Base-by-base conservation (phyloP, 2,113 vertebrate species). In the Caloenas nicobarica region DNA sequence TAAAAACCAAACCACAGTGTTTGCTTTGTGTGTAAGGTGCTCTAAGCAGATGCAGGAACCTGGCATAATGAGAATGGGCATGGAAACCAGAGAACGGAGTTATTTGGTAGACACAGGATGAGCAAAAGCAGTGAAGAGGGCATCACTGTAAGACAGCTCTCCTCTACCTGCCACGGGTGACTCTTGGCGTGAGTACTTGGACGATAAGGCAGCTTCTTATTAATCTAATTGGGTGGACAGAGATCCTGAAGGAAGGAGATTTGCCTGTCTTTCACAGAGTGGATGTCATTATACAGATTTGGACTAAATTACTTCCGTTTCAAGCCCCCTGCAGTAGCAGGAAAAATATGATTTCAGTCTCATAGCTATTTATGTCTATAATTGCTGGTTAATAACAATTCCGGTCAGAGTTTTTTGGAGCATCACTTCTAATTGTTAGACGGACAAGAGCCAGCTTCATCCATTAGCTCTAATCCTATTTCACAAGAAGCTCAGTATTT, bases 351-450 rank as follows among this genome's bases (percentile, higher is more conserved):
- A 71, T 80, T 95, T 79, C 48, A 65, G 66, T 64, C 38, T 87
- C 25, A 11, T 57, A 28, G 86, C 68, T 95, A 64, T 89, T 91
- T 89, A 28, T 65, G 22, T 73, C 79, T 72, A 44, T 76, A 94
- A 92, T 93, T 94, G 56, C 50, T 61, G 12, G 74, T 62, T 93
- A 92, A 94, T 95, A 54, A 54, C 56, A 70, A 91, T 93, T 93
- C 60, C 10, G 10, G 74, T 56, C 42, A 36, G 69, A 22, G 48
- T 64, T 31, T 31, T 86, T 86, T 87, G 57, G 42, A 89, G 48
- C 69, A 78, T 87, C 34, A 14, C 58, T 83, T 91, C 9, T 84
- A 84, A 54, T 65, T 72, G 44, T 84, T 74, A 64, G 51, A 24
- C 69, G 60, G 81, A 82, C n/a, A 44, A 65, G 80, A 81, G 77